phyloP scores from a whole-genome alignment of 2,113 vertebrate genomes.

The Tonatia bakeri region DNA sequence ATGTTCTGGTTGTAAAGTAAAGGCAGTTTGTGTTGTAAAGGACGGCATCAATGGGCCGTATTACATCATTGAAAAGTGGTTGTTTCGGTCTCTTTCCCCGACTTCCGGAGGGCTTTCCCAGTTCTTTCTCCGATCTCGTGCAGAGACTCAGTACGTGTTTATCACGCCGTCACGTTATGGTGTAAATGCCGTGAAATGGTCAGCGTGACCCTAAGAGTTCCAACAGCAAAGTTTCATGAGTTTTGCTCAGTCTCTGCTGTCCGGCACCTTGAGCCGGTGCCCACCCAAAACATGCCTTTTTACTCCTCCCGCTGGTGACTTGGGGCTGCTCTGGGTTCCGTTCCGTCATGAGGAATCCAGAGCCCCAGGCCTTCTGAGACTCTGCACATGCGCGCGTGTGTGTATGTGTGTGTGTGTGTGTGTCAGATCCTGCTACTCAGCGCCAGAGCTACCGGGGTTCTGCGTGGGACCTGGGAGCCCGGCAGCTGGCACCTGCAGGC shows the following conservation, averaged over 20 bases:
- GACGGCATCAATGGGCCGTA: not conserved
- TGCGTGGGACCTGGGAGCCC: too few species aligned
- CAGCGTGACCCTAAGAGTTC: too few species aligned
- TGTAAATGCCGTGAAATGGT: too few species aligned
- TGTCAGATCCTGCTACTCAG: not conserved
- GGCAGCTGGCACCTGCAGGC: too few species aligned
- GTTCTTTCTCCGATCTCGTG: not conserved
- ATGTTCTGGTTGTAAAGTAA: not conserved
- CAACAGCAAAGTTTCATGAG: too few species aligned
- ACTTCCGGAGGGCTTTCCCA: not conserved
- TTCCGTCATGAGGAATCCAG: too few species aligned
- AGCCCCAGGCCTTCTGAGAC: not conserved
- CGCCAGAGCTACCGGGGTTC: too few species aligned
- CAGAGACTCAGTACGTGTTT: not conserved
- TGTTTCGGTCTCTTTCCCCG: not conserved
- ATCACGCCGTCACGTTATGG: too few species aligned
- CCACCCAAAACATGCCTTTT: too few species aligned
- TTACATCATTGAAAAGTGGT: accelerated
- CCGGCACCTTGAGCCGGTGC: too few species aligned
- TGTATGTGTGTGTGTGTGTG: not conserved
- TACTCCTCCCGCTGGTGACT: not conserved
- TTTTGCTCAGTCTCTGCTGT: too few species aligned
- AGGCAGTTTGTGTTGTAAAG: not conserved
- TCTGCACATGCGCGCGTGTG: not conserved
- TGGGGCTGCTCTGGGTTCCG: too few species aligned